Percentiles rank a stretch among this genome's conserved stretches.
Evolutionary conservation across 2,797 vertebrate genomes (phyloP).

Genomic region (Siniperca scherzeri): DNA sequence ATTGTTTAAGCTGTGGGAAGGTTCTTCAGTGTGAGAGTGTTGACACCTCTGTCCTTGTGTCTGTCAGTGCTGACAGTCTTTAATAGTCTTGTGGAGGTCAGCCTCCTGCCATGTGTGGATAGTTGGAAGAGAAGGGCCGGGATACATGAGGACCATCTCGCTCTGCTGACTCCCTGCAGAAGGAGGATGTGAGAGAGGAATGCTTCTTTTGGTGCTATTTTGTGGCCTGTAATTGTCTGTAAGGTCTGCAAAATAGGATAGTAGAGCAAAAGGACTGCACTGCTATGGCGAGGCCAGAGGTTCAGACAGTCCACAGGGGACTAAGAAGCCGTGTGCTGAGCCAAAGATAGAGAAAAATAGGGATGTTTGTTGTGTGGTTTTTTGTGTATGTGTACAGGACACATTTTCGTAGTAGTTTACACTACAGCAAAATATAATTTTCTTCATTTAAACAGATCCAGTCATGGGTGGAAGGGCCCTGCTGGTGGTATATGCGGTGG

Average conservation of each 20-base stretch:
- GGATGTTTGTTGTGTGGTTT: slow-evolving; percentile 42
- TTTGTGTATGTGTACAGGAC: slow-evolving; percentile 37
- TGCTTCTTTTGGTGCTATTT: slow-evolving; percentile 65
- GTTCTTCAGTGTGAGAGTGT: slow-evolving; percentile 63
- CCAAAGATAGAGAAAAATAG: slow-evolving; percentile 53
- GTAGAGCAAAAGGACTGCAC: slow-evolving; percentile 56
- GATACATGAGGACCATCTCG: slow-evolving; percentile 57
- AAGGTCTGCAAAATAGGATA: slow-evolving; percentile 70
- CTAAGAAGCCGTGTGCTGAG: slow-evolving; percentile 56
- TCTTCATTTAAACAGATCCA: slow-evolving; percentile 69
- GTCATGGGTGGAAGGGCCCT: slow-evolving; percentile 69
- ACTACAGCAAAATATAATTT: slow-evolving; percentile 56
- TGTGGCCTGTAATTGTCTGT: slow-evolving; percentile 76
- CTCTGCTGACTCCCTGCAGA: slow-evolving; percentile 62
- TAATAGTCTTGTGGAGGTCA: slow-evolving; percentile 77
- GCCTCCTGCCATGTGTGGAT: slow-evolving; percentile 62
- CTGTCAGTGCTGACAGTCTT: slow-evolving; percentile 75
- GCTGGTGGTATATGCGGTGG: slow-evolving; percentile 69
- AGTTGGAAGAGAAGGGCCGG: slow-evolving; percentile 48
- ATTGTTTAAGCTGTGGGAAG: slow-evolving; percentile 76
- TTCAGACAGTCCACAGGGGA: slow-evolving; percentile 58
- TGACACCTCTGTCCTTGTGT: slow-evolving; percentile 77
- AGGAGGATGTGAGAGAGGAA: slow-evolving; percentile 48
- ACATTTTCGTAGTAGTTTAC: slow-evolving; percentile 55
- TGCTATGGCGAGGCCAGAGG: slow-evolving; percentile 58